Base-by-base conservation (phyloP, 2,797 vertebrate species). In the Tarsius wallacei region DNA sequence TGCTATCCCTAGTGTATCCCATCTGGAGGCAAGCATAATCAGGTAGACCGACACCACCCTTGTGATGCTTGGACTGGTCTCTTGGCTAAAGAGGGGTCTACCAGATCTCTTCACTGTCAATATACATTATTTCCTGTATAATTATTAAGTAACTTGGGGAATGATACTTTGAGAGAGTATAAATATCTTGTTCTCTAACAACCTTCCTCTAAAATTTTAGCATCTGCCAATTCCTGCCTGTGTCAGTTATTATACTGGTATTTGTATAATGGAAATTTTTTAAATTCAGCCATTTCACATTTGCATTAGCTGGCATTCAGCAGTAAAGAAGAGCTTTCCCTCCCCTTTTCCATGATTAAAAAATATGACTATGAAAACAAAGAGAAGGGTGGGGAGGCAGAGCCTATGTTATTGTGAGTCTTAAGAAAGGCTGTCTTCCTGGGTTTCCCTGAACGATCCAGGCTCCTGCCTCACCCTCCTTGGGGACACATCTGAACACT, bases 81-180 rank as follows among this genome's bases (percentile, higher is more conserved):
- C 24, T n/a, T 85, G 81, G 24, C 74, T 28, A 80, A 53, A 71
- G 51, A 96, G 21, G 57, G 21, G 53, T 68, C 74, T 76, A 13
- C 22, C 63, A 26, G 47, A 31, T 49, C 59, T 85, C 17, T 73
- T 4, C 51, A 42, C 42, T 33, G 49, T 59, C 77, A 91, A 57
- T 57, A 49, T 28, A 42, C 16, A 68, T 90, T n/a, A 82, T 82
- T 90, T 93, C 51, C 47, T 33, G 55, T 81, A 64, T 74, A 85
- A 78, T 85, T 85, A 53, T 31, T 84, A n/a, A 90, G 53, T 90
- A 85, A 66, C 84, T n/a, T 14, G 24, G 74, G 13, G 26, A 81
- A 4, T 85, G 42, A 42, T 42, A 42, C 42, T 42, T 42, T 42
- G 42, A 42, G 42, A 42, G 42, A 42, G 24, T 84, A 21, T 81